Evolutionary conservation across 2,888 invertebrate genomes (phyloP).

Genomic region (Luperina nickerlii): DNA sequence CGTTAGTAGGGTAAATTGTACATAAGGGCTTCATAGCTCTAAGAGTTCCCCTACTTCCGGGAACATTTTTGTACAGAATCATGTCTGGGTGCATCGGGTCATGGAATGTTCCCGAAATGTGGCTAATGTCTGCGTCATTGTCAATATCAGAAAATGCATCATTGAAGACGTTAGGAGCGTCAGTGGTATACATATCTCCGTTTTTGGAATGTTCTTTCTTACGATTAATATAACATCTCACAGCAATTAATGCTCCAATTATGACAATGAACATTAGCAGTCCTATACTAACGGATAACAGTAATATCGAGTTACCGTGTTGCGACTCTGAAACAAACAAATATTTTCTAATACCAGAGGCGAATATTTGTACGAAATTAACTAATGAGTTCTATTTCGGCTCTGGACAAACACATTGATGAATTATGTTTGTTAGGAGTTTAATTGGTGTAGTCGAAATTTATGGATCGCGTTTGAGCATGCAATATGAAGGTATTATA

Average conservation of each 20-base stretch:
- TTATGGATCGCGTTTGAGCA: conserved; percentile 26
- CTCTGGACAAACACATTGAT: conserved; percentile 48
- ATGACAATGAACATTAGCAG: conserved; percentile 72
- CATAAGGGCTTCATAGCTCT: conserved; percentile 87
- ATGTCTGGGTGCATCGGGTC: conserved; percentile 87
- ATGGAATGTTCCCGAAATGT: conserved; percentile 87
- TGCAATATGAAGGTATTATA: conserved; percentile 17
- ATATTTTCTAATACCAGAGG: conserved; percentile 42
- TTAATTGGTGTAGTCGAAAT: conserved; percentile 49
- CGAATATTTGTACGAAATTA: conserved; percentile 50
- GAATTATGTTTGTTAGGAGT: conserved; percentile 52
- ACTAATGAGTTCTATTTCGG: conserved; percentile 53
- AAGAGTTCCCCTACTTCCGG: conserved; percentile 81
- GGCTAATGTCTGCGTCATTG: conserved; percentile 85
- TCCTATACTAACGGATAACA: conserved; percentile 76
- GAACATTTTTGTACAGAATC: conserved; percentile 85
- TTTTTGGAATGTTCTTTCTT: conserved; percentile 80
- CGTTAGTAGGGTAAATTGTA: conserved; percentile 84
- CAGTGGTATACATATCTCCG: conserved; percentile 86
- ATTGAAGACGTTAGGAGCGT: conserved; percentile 86
- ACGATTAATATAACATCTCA: conserved; percentile 77
- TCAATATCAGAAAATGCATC: conserved; percentile 86
- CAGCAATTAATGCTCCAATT: conserved; percentile 69
- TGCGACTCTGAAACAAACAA: conserved; percentile 71
- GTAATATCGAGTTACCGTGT: conserved; percentile 63